phyloP scores from a whole-genome alignment of 2,888 invertebrate species.

The Lycia hirtaria region DNA sequence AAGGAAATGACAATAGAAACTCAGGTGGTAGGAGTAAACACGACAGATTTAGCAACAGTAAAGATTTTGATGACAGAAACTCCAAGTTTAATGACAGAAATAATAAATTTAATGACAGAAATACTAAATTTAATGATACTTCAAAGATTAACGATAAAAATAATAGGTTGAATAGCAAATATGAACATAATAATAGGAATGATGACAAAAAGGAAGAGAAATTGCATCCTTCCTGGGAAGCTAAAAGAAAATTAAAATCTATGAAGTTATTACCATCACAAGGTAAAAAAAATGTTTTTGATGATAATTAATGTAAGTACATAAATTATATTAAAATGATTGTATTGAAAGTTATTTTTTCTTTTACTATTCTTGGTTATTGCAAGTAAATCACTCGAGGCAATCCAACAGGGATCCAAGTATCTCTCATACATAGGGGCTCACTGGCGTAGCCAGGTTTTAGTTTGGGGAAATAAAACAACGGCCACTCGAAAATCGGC shows the following conservation, averaged over 20 bases:
- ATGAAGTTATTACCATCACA: slow-evolving; percentile 68
- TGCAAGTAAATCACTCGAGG: too few species aligned
- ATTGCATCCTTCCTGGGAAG: slow-evolving; percentile 84
- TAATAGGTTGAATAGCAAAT: slow-evolving; percentile 29
- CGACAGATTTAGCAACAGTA: slow-evolving; percentile 28
- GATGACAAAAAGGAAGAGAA: slow-evolving; percentile 64
- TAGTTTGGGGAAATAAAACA: too few species aligned
- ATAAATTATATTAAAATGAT: not conserved
- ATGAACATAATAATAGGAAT: slow-evolving; percentile 33
- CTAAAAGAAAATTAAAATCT: slow-evolving; percentile 74
- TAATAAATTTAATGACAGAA: slow-evolving; percentile 33
- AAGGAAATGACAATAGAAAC: slow-evolving; percentile 40
- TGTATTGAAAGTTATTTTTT: not conserved
- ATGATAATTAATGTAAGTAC: slow-evolving; percentile 52
- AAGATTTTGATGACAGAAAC: slow-evolving; percentile 27
- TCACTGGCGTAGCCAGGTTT: too few species aligned
- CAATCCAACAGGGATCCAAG: too few species aligned
- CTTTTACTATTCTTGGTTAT: not conserved
- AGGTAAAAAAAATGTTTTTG: slow-evolving; percentile 80
- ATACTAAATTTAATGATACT: slow-evolving; percentile 27
- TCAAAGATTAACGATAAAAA: slow-evolving; percentile 29
- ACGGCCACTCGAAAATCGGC: too few species aligned
- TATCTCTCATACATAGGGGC: too few species aligned
- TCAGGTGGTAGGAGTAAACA: slow-evolving; percentile 27
- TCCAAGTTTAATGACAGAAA: slow-evolving; percentile 26